These are phyloP conservation scores for Recurvirostra avosetta DNA, from an alignment of 2,113 vertebrate species.

Conservation along the genomic window DNA sequence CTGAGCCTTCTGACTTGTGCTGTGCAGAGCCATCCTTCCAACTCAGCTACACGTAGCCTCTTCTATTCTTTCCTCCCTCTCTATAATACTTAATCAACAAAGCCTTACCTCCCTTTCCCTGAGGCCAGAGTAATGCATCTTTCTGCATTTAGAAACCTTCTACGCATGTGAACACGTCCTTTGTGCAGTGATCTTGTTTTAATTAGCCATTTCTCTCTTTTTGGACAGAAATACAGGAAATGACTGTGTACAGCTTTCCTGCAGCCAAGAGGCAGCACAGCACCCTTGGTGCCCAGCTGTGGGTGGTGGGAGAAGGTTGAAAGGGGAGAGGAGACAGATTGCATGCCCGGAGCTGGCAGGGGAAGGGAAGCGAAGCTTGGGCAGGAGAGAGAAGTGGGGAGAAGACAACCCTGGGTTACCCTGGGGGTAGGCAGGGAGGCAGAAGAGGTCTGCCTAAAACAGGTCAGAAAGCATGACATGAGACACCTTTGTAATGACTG, in stretches of 20 bases:
- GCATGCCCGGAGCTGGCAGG: not conserved
- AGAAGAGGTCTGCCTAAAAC: not conserved
- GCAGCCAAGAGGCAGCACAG: not conserved
- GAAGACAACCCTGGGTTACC: not conserved
- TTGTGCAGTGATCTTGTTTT: slow-evolving; percentile 30
- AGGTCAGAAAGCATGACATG: not conserved
- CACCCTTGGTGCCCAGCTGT: not conserved
- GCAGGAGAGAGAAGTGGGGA: not conserved
- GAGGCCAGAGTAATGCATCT: slow-evolving; percentile 48
- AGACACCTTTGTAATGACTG: not conserved
- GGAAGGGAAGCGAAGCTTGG: not conserved
- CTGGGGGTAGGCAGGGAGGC: not conserved
- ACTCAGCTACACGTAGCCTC: not conserved
- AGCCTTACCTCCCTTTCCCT: slow-evolving; percentile 34
- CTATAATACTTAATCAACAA: slow-evolving; percentile 41
- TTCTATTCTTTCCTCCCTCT: slow-evolving; percentile 1
- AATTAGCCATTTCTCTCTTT: not conserved
- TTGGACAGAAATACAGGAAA: not conserved
- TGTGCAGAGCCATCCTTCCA: not conserved
- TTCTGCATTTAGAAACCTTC: slow-evolving; percentile 58
- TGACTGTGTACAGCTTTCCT: not conserved
- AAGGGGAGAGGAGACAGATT: not conserved
- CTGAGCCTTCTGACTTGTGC: slow-evolving; percentile 6
- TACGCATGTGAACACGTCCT: not conserved
- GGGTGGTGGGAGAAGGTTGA: not conserved